Conservation (phyloP, 2,888 invertebrate genomes). For the Mesochorus sp. region DNA sequence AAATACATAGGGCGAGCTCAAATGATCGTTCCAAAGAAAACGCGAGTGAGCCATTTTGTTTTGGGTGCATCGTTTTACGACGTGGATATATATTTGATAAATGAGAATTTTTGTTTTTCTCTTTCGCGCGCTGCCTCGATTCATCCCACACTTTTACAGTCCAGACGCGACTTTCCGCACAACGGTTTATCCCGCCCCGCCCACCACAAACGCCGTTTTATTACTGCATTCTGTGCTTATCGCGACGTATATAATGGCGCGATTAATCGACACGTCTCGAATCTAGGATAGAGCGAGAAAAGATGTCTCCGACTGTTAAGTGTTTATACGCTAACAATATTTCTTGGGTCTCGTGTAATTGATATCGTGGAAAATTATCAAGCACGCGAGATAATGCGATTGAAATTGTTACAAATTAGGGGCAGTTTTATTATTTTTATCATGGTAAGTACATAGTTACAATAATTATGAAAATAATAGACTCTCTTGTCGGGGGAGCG, state of each 20-base stretch:
- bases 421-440: background rate
- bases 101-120: background rate
- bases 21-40: conserved; percentile 73
- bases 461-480: background rate
- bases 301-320: background rate
- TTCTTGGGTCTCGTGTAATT: background rate
- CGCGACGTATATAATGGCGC: background rate
- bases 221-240: background rate
- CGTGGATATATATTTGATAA: background rate
- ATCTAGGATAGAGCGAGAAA: conserved; percentile 19
- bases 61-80: background rate
- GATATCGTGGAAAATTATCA: background rate
- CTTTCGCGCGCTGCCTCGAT: background rate
- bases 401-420: background rate
- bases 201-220: background rate
- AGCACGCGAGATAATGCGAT: background rate
- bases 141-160: background rate
- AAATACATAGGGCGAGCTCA: conserved; percentile 68
- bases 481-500: too few species aligned
- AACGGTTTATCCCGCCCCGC: background rate
- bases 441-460: conserved; percentile 2
- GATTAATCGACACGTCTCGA: conserved; percentile 35
- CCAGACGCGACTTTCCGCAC: background rate
- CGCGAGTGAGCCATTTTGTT: conserved; percentile 58
- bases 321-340: background rate